phyloP scores from a whole-genome alignment of 2,113 vertebrate genomes.

The Solea senegalensis region DNA sequence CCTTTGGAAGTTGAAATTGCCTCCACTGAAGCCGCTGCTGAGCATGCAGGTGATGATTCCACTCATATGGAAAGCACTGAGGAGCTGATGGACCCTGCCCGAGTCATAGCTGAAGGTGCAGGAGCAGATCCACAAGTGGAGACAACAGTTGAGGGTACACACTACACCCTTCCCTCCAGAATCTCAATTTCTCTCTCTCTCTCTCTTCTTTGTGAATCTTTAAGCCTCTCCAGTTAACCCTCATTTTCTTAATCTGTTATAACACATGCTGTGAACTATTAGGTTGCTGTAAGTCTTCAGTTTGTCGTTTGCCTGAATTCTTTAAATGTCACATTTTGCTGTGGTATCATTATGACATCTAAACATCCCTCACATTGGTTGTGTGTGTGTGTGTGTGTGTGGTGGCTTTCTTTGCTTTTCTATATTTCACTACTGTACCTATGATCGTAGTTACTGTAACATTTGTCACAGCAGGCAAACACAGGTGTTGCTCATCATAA shows the following conservation, averaged over 20 bases:
- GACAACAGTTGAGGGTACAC: slow-evolving; percentile 74
- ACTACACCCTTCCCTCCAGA: slow-evolving; percentile 50
- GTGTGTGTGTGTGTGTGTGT: not conserved
- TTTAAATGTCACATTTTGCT: not conserved
- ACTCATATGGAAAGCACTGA: slow-evolving; percentile 8
- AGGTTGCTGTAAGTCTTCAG: not conserved
- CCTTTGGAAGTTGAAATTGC: not conserved
- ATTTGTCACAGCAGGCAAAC: no score
- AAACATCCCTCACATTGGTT: not conserved
- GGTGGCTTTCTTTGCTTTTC: not conserved
- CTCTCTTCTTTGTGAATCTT: slow-evolving; percentile 32
- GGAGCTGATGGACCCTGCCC: slow-evolving; percentile 55
- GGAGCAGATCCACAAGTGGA: slow-evolving; percentile 60
- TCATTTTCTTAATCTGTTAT: slow-evolving; percentile 4
- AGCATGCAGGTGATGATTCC: slow-evolving; percentile 27
- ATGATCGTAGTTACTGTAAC: no score
- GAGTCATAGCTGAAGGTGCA: slow-evolving; percentile 50
- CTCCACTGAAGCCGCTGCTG: slow-evolving; percentile 7
- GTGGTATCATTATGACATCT: not conserved
- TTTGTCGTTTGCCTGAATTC: not conserved
- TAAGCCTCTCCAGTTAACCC: slow-evolving; percentile 29
- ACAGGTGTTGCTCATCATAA: no score
- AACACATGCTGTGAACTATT: slow-evolving; percentile 9
- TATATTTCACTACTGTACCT: no score
- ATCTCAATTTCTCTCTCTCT: slow-evolving; percentile 33